Percentiles rank a stretch among this genome's conserved stretches.
These are phyloP conservation scores for Paramuricea clavata DNA, from an alignment of 92 coral and sea anemone species.

Conservation along the genomic window DNA sequence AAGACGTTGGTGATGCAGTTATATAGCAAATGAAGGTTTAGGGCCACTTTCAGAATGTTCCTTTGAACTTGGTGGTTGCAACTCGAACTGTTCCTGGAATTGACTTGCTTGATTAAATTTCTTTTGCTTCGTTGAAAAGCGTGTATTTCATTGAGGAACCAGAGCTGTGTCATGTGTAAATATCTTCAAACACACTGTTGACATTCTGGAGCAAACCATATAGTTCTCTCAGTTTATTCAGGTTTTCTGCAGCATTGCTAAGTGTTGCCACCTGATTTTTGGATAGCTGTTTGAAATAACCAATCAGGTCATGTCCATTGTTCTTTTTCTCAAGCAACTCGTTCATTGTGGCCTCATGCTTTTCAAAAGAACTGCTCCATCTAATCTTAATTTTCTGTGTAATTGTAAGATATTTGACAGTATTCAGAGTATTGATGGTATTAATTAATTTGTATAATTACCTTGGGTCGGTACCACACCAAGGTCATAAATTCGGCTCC, in stretches of 20 bases:
- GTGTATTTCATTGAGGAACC: constrained; percentile 1
- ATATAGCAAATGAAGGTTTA: constrained; percentile 10
- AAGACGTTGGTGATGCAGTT: constrained; percentile 8
- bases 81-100: neutral
- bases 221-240: neutral
- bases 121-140: constrained; percentile 3
- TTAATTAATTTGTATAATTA: too few relatives aligned
- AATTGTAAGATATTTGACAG: too few relatives aligned
- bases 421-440: too few relatives aligned
- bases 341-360: too few relatives aligned
- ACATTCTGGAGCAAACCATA: constrained; percentile 1
- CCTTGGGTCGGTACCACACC: too few relatives aligned
- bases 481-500: too few relatives aligned
- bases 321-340: too few relatives aligned
- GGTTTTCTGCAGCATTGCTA: neutral
- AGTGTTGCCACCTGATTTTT: neutral
- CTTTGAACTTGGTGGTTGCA: constrained; percentile 20
- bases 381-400: too few relatives aligned
- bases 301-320: too few relatives aligned
- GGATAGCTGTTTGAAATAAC: neutral
- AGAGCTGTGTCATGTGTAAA: neutral
- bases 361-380: too few relatives aligned
- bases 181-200: constrained; percentile 25
- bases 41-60: constrained; percentile 34
- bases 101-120: neutral